Evolutionary conservation across 2,113 vertebrate genomes (phyloP).

Genomic region (Heloderma charlesbogerti): DNA sequence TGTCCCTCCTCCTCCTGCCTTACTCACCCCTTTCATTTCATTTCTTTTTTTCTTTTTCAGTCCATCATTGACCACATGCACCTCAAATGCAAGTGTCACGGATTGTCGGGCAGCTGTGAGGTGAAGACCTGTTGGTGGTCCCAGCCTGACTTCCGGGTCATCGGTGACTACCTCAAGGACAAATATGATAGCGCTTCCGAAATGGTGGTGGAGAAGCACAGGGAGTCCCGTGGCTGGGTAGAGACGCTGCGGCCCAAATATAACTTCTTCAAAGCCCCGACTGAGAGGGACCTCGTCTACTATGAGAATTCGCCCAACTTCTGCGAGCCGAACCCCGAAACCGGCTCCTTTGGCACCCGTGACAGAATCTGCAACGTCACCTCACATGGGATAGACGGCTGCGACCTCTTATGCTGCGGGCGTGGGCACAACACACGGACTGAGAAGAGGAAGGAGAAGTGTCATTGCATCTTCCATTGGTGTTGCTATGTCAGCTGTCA

Average conservation of each 20-base stretch:
- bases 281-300: constrained; percentile 84
- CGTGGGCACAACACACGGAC: constrained; percentile 83
- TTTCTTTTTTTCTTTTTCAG: constrained; percentile 63
- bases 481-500: constrained; percentile 88
- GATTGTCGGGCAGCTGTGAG: constrained; percentile 85
- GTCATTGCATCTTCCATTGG: constrained; percentile 87
- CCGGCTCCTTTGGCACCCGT: constrained; percentile 83
- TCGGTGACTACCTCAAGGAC: constrained; percentile 87
- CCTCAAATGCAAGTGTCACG: constrained; percentile 86
- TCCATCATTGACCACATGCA: constrained; percentile 85
- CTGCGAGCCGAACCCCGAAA: constrained; percentile 84
- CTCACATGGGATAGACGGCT: constrained; percentile 85
- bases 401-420: constrained; percentile 85
- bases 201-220: constrained; percentile 87
- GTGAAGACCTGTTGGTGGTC: constrained; percentile 90
- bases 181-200: constrained; percentile 87
- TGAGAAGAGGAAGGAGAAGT: constrained; percentile 83
- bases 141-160: constrained; percentile 83
- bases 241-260: constrained; percentile 86
- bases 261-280: constrained; percentile 84
- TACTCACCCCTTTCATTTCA: not conserved
- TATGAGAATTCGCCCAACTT: constrained; percentile 86
- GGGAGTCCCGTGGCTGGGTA: constrained; percentile 85
- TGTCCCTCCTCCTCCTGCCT: not conserved
- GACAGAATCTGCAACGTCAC: constrained; percentile 85